Base-by-base conservation (phyloP, 1,140 invertebrate genomes). In the Sarcophaga bullata region DNA sequence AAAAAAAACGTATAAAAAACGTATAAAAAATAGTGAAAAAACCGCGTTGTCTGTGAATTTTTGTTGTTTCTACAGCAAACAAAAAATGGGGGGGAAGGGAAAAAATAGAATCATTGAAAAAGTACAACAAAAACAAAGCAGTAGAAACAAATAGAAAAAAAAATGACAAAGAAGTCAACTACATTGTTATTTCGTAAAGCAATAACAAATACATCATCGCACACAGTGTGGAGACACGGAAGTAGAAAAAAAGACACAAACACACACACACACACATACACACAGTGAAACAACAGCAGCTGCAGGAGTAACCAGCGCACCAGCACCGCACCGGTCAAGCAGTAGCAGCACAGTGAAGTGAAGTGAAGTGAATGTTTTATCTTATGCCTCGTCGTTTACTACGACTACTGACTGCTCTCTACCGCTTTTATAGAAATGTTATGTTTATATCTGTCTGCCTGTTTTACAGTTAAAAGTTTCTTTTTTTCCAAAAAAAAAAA, bases 101-200 rank as follows among this genome's bases (percentile, higher is more conserved):
- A 75, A 75, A n/a, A 13, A 47, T 48, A 73, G 4, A 73, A 68
- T 19, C 54, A 37, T 37, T 37, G 25, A 37, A 62, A 62, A 54
- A 54, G 5, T 54, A 15, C 10, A 10, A 62, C 58, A 62, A 62
- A 62, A 62, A 10, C 58, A 62, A 62, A 62, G 19, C 15, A 62
- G 58, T 62, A 62, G 58, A 62, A 62, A 7, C 17, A 76, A 62
- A 62, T 11, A 62, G 49, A 49, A 48, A 49, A 46, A 47, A 76
- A 78, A 78, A 72, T 72, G 37, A 78, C 75, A 78, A 78, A 78
- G 75, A 78, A 78, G 75, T 78, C 75, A 78, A 78, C 75, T 78
- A 78, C 75, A 78, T 78, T 78, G 75, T 78, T 78, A 78, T 78
- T 78, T 19, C 75, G 75, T 50, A 78, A 50, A 78, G 75, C 75